phyloP scores from a whole-genome alignment of 2,113 vertebrate species.

The Microtus richardsoni region DNA sequence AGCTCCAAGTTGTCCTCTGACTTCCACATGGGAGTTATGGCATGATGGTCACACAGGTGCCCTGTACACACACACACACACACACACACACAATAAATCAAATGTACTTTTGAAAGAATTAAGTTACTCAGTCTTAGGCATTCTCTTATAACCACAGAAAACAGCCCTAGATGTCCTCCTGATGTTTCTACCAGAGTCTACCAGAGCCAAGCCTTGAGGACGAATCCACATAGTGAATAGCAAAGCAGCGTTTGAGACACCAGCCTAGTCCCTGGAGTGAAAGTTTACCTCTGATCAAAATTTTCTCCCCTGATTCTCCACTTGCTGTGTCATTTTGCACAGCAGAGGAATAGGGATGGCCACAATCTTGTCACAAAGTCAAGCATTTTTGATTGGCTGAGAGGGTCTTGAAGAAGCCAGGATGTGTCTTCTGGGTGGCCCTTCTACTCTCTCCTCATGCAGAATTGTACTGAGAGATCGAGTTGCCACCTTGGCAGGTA shows the following conservation, averaged over 20 bases:
- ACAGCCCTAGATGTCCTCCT: not conserved
- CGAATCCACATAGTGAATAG: too few species aligned
- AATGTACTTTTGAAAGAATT: not conserved
- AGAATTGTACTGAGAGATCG: accelerated
- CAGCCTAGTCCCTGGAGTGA: not conserved
- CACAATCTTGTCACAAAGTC: accelerated
- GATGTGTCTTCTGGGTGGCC: accelerated
- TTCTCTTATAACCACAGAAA: not conserved
- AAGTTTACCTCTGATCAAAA: not conserved
- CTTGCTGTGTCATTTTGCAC: not conserved
- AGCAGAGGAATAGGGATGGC: not conserved
- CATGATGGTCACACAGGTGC: not conserved
- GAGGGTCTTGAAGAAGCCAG: not conserved
- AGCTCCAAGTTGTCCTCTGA: not conserved
- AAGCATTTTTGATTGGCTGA: accelerated
- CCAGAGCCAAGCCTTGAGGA: too few species aligned
- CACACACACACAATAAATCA: not conserved
- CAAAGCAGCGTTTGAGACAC: too few species aligned
- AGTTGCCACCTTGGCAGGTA: not conserved
- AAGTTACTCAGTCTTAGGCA: not conserved
- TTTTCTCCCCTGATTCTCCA: too few species aligned
- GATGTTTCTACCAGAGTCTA: not conserved
- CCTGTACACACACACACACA: not conserved
- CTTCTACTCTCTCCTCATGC: accelerated
- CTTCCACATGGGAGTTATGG: not conserved